Conservation (phyloP, 2,797 vertebrate genomes). For the Chiloscyllium punctatum region DNA sequence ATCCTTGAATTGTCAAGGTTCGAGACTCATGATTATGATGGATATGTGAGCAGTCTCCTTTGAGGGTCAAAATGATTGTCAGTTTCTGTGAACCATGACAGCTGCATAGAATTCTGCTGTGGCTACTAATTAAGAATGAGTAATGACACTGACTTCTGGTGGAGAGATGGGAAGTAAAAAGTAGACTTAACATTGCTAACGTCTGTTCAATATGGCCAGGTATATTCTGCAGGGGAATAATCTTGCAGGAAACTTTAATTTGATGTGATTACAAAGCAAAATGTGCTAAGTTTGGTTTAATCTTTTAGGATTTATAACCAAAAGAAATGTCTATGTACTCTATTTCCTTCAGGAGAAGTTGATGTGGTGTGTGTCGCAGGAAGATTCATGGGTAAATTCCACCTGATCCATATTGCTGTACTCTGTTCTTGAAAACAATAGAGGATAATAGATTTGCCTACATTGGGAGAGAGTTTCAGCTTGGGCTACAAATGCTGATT, state of each 20-base stretch:
- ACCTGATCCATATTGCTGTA: neutral
- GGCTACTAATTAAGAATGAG: neutral
- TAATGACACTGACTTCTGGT: neutral
- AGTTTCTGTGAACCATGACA: constrained; percentile 17
- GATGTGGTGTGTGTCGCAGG: neutral
- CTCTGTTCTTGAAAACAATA: neutral
- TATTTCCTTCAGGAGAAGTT: neutral
- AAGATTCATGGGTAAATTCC: neutral
- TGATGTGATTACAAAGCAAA: neutral
- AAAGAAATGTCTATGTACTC: neutral
- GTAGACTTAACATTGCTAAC: neutral
- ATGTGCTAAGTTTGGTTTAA: neutral
- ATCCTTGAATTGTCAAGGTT: neutral
- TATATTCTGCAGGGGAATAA: neutral
- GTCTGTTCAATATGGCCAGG: neutral
- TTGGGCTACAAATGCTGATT: neutral
- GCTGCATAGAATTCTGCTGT: neutral
- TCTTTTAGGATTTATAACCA: neutral
- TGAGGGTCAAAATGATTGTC: neutral
- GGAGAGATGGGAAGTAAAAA: neutral
- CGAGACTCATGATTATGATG: neutral
- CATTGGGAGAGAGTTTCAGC: neutral
- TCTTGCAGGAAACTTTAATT: neutral
- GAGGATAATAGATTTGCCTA: neutral
- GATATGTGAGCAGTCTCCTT: neutral